phyloP scores from a whole-genome alignment of 2,888 invertebrate species.

The Andrena marginata region DNA sequence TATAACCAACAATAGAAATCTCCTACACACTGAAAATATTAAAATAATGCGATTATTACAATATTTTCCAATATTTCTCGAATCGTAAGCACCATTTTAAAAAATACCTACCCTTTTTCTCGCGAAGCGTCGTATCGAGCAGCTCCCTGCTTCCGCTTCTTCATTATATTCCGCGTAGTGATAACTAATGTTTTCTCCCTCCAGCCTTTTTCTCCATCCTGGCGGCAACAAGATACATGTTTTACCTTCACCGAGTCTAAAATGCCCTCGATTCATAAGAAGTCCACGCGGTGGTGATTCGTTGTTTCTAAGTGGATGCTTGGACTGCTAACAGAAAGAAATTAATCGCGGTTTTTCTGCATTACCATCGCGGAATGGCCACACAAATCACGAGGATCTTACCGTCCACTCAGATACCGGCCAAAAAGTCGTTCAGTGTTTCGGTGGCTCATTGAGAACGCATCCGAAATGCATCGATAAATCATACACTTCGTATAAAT shows the following conservation, averaged over 20 bases:
- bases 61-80: too few species aligned
- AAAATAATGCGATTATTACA: too few species aligned
- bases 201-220: not conserved
- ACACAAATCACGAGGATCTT: conserved; percentile 59
- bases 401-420: conserved; percentile 37
- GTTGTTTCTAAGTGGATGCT: conserved; percentile 18
- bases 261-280: not conserved
- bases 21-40: too few species aligned
- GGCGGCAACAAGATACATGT: not conserved
- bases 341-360: conserved; percentile 53
- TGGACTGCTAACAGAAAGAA: conserved; percentile 45
- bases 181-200: not conserved
- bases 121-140: not conserved
- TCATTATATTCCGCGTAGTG: not conserved
- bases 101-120: not conserved
- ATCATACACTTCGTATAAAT: conserved; percentile 61
- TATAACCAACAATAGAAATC: too few species aligned
- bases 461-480: conserved; percentile 51
- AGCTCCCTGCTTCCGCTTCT: not conserved
- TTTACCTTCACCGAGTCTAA: conserved; percentile 1
- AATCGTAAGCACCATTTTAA: too few species aligned
- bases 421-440: conserved; percentile 61
- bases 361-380: conserved; percentile 58
- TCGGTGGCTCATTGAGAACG: conserved; percentile 53
- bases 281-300: conserved; percentile 14